Evolutionary conservation across 2,888 invertebrate genomes (phyloP).

Genomic region (Mesorhabditis spiculigera): DNA sequence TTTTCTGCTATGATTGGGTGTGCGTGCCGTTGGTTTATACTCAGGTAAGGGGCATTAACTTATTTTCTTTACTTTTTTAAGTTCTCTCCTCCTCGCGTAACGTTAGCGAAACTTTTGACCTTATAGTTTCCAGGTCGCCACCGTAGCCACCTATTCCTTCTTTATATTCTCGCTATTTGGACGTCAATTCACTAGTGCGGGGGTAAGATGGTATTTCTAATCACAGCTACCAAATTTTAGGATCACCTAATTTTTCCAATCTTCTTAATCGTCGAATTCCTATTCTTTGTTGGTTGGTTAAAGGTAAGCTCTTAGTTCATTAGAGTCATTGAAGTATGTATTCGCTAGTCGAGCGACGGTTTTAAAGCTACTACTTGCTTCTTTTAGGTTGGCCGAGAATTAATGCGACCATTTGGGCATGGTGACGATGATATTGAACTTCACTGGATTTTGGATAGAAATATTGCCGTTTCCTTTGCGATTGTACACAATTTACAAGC

Average conservation of each 20-base stretch:
- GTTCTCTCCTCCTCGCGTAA: too few relatives aligned
- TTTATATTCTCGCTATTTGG: slow-evolving; percentile 60
- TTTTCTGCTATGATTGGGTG: slow-evolving; percentile 45
- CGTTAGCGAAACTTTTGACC: too few relatives aligned
- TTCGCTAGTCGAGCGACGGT: too few relatives aligned
- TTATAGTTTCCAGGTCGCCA: too few relatives aligned
- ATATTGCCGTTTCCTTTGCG: slow-evolving; percentile 35
- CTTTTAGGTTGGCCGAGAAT: slow-evolving; percentile 42
- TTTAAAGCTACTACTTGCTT: too few relatives aligned
- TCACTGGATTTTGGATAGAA: slow-evolving; percentile 39
- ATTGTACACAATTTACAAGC: slow-evolving; percentile 37
- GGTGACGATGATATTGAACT: slow-evolving; percentile 40
- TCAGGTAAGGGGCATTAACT: too few relatives aligned
- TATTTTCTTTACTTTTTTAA: too few relatives aligned
- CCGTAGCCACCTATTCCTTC: slow-evolving; percentile 59
- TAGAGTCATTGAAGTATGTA: too few relatives aligned
- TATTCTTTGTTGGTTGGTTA: slow-evolving; percentile 31
- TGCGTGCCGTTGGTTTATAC: slow-evolving; percentile 42
- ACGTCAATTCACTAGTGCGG: slow-evolving; percentile 41
- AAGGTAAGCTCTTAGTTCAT: too few relatives aligned
- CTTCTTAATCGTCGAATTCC: slow-evolving; percentile 39
- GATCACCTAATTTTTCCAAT: slow-evolving; percentile 34
- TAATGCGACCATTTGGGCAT: slow-evolving; percentile 44
- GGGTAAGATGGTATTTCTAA: too few relatives aligned
- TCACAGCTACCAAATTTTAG: too few relatives aligned